These are phyloP conservation scores for Eupsilia transversa DNA, from an alignment of 2,888 invertebrate species.

Conservation along the genomic window DNA sequence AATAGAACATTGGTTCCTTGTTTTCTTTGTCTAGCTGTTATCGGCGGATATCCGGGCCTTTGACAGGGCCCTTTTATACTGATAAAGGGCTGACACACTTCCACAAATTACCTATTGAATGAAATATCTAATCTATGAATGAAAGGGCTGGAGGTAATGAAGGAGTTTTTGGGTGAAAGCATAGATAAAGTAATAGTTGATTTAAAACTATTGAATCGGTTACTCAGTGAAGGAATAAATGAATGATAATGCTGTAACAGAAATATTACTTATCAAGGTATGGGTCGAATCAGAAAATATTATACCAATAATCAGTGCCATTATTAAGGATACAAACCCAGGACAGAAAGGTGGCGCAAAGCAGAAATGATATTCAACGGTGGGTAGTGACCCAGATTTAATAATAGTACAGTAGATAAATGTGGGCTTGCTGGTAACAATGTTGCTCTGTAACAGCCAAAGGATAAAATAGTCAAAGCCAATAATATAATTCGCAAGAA, in stretches of 20 bases:
- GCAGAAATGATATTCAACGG: conserved; percentile 29
- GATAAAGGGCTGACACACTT: conserved; percentile 61
- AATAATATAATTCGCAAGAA: background rate
- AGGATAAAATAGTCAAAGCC: background rate
- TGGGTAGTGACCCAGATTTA: conserved; percentile 40
- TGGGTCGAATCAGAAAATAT: background rate
- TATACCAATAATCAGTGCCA: background rate
- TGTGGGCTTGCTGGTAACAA: conserved; percentile 18
- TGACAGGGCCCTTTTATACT: conserved; percentile 56
- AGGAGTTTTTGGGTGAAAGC: conserved; percentile 19
- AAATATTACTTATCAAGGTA: background rate
- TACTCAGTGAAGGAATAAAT: background rate
- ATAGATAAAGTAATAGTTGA: conserved; percentile 9
- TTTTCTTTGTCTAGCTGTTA: conserved; percentile 67
- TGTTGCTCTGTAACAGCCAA: background rate
- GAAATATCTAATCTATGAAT: conserved; percentile 47
- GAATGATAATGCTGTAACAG: background rate
- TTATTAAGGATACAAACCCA: background rate
- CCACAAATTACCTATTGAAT: conserved; percentile 47
- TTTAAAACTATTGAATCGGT: conserved; percentile 10
- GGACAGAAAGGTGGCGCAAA: conserved; percentile 21
- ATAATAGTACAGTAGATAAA: conserved; percentile 27
- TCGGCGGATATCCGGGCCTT: conserved; percentile 73
- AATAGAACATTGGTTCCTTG: conserved; percentile 58
- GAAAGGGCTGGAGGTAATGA: background rate